Percentiles rank a stretch among this genome's conserved stretches.
Conservation (phyloP, 2,113 vertebrate species). For the Hippocampus mohnikei region DNA sequence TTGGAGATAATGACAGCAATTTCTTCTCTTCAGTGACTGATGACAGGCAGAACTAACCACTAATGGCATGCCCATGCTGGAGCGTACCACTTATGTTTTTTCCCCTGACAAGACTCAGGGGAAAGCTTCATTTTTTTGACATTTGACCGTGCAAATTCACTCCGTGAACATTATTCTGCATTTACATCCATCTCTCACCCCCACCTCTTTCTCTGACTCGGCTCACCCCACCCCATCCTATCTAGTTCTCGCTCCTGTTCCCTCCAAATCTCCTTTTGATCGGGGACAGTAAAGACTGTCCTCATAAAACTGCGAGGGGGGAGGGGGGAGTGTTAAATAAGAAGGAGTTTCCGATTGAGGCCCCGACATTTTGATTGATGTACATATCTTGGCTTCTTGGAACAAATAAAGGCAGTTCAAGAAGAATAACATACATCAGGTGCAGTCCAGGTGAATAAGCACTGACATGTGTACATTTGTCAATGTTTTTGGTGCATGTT, state of each 20-base stretch:
- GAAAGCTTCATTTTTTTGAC: conserved; percentile 99
- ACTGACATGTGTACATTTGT: conserved; percentile 29
- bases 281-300: conserved; percentile 79
- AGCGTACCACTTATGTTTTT: conserved; percentile 90
- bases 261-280: conserved; percentile 69
- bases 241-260: conserved; percentile 22
- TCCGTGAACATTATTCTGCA: conserved; percentile 98
- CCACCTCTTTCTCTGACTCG: conserved; percentile 40
- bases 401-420: conserved; percentile 44
- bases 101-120: conserved; percentile 95
- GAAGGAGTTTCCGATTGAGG: conserved; percentile 75
- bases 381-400: conserved; percentile 24
- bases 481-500: not conserved
- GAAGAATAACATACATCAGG: not conserved
- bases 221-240: conserved; percentile 36
- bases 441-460: not conserved
- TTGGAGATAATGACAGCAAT: conserved; percentile 90
- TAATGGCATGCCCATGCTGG: conserved; percentile 92
- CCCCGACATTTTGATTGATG: conserved; percentile 39
- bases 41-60: conserved; percentile 94
- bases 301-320: conserved; percentile 82
- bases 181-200: conserved; percentile 88
- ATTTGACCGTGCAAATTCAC: conserved; percentile 99
- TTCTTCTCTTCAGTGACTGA: conserved; percentile 84
- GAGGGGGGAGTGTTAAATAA: conserved; percentile 76